Base-by-base conservation (phyloP, 2,113 vertebrate species). In the Engystomops pustulosus region DNA sequence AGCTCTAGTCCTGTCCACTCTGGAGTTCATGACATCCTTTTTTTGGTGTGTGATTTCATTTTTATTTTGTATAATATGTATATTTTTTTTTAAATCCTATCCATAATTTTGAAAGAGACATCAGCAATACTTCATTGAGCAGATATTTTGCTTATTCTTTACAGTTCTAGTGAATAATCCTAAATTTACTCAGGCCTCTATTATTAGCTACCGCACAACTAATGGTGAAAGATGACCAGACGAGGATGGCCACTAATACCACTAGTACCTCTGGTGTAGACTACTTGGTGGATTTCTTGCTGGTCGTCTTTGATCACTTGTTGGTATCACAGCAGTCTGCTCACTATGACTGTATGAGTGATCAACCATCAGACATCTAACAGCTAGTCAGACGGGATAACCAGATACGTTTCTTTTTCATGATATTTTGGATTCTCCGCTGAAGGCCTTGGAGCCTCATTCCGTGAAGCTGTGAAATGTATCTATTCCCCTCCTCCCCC, bases 381-480 rank as follows among this genome's bases (percentile, higher is more conserved):
- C 47, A 34, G 72, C 47, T 76, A 36, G 72, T 34, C 17, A 55
- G 74, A 36, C 74, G n/a, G 20, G 20, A 38, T 58, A 53, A 12
- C 44, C 2, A 47, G 51, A 36, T n/a, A 55, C 30, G 36, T 5
- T 77, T 55, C 72, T 76, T 49, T 36, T 77, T 78, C 53, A 8
- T 60, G 75, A 78, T 36, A 58, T 78, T 58, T 60, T 8, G 32
- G 74, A 41, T 25, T 1, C 86, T 90, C 89, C 71, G 85, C 86
- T 84, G 67, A 91, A 91, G 87, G 87, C 85, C 90, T 90, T 90
- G 85, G 87, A 2, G 76, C 89, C 87, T 87, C 86, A 88, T 92
- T 89, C 93, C 93, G 90, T 91, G 90, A 94, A 91, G 90, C 92
- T 95, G 91, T 94, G 94, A 95, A 93, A 85, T 94, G 91, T 94